Conservation (phyloP, 2,797 vertebrate species). For the Gouania willdenowi region DNA sequence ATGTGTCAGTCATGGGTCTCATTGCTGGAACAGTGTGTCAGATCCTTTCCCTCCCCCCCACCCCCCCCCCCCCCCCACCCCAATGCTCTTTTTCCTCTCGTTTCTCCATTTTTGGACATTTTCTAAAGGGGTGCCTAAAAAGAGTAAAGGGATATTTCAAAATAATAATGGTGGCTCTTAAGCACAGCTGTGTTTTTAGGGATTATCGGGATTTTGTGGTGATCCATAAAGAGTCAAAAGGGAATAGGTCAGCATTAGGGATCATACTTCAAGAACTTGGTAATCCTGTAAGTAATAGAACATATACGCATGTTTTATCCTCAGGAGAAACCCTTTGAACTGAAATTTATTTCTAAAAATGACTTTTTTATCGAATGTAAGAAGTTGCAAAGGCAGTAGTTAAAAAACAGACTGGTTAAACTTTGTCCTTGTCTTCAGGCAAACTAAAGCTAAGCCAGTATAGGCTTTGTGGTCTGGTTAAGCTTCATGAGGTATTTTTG, state of each 20-base stretch:
- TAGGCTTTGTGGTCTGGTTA: slow-evolving; percentile 12
- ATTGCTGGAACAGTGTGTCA: slow-evolving; percentile 32
- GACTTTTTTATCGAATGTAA: not conserved
- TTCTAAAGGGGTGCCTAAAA: slow-evolving; percentile 31
- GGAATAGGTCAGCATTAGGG: slow-evolving; percentile 18
- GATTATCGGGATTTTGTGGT: slow-evolving; percentile 38
- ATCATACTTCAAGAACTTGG: slow-evolving; percentile 9
- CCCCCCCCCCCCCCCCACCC: not conserved
- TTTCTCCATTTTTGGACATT: slow-evolving; percentile 63
- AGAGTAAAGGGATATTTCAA: slow-evolving; percentile 15
- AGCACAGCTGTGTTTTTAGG: slow-evolving; percentile 33
- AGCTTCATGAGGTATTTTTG: slow-evolving; percentile 37
- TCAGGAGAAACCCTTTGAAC: not conserved
- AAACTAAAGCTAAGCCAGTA: not conserved
- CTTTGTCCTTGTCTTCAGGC: slow-evolving; percentile 1
- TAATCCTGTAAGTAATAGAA: not conserved
- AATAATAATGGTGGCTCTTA: slow-evolving; percentile 29
- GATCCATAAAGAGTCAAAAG: slow-evolving; percentile 17
- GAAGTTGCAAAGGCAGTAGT: not conserved
- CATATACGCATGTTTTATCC: not conserved
- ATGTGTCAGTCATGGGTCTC: slow-evolving; percentile 60
- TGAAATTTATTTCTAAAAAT: too few species aligned
- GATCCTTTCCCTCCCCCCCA: not conserved
- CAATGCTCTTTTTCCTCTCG: slow-evolving; percentile 13
- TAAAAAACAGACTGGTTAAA: slow-evolving; percentile 12